Evolutionary conservation across 2,888 invertebrate genomes (phyloP), one percentile per base, ranked within the genome.

Genomic region (Nephrotoma appendiculata): DNA sequence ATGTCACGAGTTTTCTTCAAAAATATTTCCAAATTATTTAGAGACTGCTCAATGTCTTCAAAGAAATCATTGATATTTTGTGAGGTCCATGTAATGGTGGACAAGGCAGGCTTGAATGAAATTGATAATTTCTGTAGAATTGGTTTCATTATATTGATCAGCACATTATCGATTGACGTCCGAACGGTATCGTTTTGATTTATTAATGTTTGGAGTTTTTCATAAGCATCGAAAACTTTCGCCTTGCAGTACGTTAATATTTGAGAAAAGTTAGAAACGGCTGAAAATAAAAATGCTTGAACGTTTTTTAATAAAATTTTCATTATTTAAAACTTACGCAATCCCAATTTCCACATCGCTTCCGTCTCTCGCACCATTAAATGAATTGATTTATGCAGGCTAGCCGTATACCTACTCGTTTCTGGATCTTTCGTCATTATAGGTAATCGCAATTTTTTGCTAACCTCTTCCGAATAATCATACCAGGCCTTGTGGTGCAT

Each of bases 401-500:
- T 95, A 0, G 96, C 93, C 1, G 93, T 91, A 88, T 95, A 95
- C 89, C 94, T 92, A 89, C 94, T 94, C 0, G 95, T 95, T 48
- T 91, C 91, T 3, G 95, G 94, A 89, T 95, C 94, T 83, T 94
- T 94, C 41, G 95, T 93, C 83, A 97, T 90, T 11, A 97, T 92
- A 0, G 97, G 96, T 0, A 95, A 93, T 88, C 95, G 94, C 2
- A 97, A 91, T 6, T 89, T 87, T n/a, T 88, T 89, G 88, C 92
- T 91, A 90, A 96, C 95, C 92, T 96, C 94, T 86, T 95, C 94
- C 41, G 95, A 94, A 90, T 95, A 95, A 89, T 95, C 94, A 88
- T 92, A 94, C 97, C 97, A 97, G 0, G 96, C 96, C 88, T 94
- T 93, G 89, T 97, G 96, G 90, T 96, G 96, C 87, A 96, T 94